phyloP scores from a whole-genome alignment of 1,140 invertebrate genomes.

The Ladona fulva region DNA sequence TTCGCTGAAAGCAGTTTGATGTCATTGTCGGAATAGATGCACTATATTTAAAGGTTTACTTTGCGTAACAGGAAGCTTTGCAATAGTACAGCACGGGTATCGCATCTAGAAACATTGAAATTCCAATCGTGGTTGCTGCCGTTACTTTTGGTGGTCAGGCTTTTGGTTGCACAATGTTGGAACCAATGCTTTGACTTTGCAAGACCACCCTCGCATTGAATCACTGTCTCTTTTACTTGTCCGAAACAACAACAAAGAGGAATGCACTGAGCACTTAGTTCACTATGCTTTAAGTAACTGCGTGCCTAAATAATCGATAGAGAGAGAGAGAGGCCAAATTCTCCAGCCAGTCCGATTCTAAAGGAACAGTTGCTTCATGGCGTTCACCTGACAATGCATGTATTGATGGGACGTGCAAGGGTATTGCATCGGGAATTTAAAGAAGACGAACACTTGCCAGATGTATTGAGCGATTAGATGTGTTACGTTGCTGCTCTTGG shows the following conservation, averaged over 20 bases:
- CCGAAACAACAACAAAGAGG: not conserved
- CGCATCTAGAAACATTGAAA: too few species aligned
- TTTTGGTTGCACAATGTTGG: not conserved
- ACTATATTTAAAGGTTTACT: too few species aligned
- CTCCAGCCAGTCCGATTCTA: not conserved
- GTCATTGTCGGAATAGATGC: too few species aligned
- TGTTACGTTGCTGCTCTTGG: too few species aligned
- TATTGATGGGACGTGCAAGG: not conserved
- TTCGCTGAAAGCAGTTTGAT: too few species aligned
- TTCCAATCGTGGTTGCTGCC: not conserved
- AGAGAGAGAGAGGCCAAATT: not conserved
- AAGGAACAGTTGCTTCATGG: not conserved
- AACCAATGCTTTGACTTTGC: not conserved
- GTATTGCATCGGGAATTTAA: not conserved
- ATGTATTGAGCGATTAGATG: not conserved
- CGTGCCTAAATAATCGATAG: not conserved
- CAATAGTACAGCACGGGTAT: too few species aligned
- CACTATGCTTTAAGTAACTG: not conserved
- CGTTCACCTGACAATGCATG: not conserved
- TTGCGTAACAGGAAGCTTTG: too few species aligned
- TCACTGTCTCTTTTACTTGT: not conserved
- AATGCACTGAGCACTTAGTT: not conserved
- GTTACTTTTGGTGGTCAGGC: not conserved
- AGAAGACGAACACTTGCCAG: conserved; percentile 1
- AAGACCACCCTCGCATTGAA: not conserved